Conservation (phyloP, 2,113 vertebrate genomes). For the Harpagus bidentatus region DNA sequence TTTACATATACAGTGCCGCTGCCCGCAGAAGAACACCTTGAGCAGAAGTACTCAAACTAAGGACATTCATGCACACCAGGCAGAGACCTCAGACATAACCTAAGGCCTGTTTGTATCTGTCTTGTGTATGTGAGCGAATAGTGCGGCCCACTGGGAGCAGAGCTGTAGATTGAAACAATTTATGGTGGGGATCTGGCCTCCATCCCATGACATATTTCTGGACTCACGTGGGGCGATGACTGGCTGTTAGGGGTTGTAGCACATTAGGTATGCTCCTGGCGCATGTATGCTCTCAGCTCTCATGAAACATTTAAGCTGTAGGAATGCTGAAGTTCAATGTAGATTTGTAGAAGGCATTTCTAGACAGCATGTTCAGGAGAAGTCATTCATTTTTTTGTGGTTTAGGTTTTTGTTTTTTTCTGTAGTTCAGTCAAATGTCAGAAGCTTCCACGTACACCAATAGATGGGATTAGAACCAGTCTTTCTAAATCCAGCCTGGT, state of each 20-base stretch:
- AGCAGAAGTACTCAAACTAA: not conserved
- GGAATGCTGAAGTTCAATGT: fast-evolving
- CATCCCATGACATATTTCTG: fast-evolving
- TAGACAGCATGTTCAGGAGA: not conserved
- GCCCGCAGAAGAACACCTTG: not conserved
- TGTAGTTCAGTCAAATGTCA: not conserved
- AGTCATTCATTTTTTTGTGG: not conserved
- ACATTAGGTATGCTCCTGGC: fast-evolving
- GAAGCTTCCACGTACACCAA: fast-evolving
- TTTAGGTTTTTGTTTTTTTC: too few relatives aligned
- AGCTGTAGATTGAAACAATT: fast-evolving
- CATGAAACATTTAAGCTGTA: fast-evolving
- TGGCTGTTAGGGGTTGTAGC: fast-evolving
- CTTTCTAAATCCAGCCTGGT: not conserved
- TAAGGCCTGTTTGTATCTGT: fast-evolving
- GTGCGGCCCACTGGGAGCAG: not conserved
- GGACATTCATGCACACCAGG: fast-evolving
- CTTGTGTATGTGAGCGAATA: fast-evolving
- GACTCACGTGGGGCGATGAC: fast-evolving
- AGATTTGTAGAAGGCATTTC: not conserved
- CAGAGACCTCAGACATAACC: fast-evolving
- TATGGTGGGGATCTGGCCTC: not conserved
- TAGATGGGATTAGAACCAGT: not conserved
- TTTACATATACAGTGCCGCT: fast-evolving
- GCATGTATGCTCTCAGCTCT: fast-evolving